Base-by-base conservation (phyloP, 2,113 vertebrate genomes). In the Poeciliopsis turrubarensis region DNA sequence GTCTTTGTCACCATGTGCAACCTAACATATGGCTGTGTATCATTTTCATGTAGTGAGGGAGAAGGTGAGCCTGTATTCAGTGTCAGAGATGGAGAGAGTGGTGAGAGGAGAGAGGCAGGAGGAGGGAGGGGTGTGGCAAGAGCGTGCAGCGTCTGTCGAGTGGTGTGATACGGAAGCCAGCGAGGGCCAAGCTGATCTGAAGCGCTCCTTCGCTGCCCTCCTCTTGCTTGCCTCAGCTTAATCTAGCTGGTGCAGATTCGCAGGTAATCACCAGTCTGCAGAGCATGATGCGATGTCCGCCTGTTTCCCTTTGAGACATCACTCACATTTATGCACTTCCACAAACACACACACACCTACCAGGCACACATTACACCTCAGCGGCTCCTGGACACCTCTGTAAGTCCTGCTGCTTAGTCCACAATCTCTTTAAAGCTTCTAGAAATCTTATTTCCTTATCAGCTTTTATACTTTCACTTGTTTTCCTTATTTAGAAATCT, bases 141-240 rank as follows among this genome's bases (percentile, higher is more conserved):
- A 57, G 82, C 27, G 91, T 87, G 94, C 92, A 94, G 89, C 90
- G 94, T 94, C 95, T 94, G 93, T 88, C 25, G 89, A 87, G 96
- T 96, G 95, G 96, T 94, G 96, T 95, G 96, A 97, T 95, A 94
- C 92, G 93, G 93, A 83, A 90, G 93, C 93, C 94, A 81, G 91
- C 82, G 81, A 94, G 94, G 95, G 82, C 78, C 94, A 87, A 91
- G 91, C 87, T 91, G 91, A 90, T 86, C 89, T 91, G 92, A 79
- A 78, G 61, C 81, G 63, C 64, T 29, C 78, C 73, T 57, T 75
- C 75, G 8, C 86, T 85, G 87, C 82, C 87, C 83, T 89, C 80
- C 89, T 27, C 25, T 88, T 76, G 79, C 95, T 92, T 27, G 26
- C 70, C 95, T 96, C 95, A 85, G 89, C 86, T 80, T 96, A 94